These are phyloP conservation scores for Lasioglossum morio DNA, from an alignment of 2,888 invertebrate genomes.

Conservation along the genomic window DNA sequence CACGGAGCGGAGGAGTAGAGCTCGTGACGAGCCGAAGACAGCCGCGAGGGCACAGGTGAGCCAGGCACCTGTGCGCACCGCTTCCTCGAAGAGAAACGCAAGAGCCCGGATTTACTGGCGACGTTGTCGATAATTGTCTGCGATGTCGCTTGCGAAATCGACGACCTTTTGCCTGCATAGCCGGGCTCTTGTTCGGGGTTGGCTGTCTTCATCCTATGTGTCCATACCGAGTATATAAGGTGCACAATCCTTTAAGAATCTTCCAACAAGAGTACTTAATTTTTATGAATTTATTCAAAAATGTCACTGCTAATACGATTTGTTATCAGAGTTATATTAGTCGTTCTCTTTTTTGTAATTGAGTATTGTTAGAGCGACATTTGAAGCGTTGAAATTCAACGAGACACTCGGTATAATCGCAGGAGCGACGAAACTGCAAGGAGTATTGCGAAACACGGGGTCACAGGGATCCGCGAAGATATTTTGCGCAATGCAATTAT, in stretches of 20 bases:
- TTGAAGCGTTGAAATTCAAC: neutral
- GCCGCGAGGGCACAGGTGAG: conserved; percentile 22
- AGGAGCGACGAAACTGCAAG: neutral
- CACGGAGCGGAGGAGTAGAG: neutral
- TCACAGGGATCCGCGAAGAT: neutral
- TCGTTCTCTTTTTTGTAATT: neutral
- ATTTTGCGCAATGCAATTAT: neutral
- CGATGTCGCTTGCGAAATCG: conserved; percentile 29
- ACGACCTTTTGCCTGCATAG: conserved; percentile 26
- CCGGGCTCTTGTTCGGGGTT: neutral
- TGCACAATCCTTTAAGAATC: neutral
- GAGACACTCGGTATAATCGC: neutral
- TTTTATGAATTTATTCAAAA: neutral
- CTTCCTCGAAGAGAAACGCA: conserved; percentile 1
- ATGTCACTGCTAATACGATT: neutral
- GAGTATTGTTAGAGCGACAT: neutral
- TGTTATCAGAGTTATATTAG: neutral
- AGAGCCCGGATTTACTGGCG: conserved; percentile 21
- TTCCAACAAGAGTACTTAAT: neutral
- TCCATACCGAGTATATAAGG: neutral
- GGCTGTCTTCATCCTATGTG: neutral
- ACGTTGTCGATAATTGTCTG: conserved; percentile 36
- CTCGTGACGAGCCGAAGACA: conserved; percentile 13
- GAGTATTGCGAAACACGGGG: neutral
- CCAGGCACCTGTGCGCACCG: neutral